phyloP scores from a whole-genome alignment of 2,888 invertebrate genomes.

The Dicycla oo region DNA sequence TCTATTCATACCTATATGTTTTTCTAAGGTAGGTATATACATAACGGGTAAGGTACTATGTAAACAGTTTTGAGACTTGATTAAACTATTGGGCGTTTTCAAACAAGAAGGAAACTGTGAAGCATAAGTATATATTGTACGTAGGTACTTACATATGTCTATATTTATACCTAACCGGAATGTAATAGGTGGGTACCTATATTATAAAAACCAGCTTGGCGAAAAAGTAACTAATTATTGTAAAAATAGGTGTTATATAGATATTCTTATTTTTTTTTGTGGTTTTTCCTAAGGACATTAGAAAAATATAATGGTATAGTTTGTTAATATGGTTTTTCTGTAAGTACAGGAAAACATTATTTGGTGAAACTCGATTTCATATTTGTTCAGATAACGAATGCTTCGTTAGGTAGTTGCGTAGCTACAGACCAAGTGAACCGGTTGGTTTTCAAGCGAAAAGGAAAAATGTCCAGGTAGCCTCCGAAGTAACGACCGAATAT shows the following conservation, averaged over 20 bases:
- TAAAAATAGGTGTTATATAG: not conserved
- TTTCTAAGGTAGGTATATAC: not conserved
- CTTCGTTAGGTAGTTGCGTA: conserved; percentile 10
- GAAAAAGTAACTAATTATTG: not conserved
- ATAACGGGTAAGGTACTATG: not conserved
- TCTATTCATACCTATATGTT: not conserved
- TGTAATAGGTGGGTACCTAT: not conserved
- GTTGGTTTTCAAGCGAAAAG: not conserved
- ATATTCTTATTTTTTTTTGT: too few relatives aligned
- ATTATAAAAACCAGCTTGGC: not conserved
- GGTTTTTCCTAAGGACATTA: not conserved
- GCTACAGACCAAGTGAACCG: conserved; percentile 14
- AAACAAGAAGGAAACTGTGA: not conserved
- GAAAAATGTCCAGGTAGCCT: not conserved
- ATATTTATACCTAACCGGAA: not conserved
- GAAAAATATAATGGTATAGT: not conserved
- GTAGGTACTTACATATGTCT: not conserved
- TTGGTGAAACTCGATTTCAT: not conserved
- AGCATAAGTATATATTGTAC: not conserved
- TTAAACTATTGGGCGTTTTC: not conserved
- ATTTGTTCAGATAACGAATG: conserved; percentile 2
- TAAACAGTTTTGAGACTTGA: not conserved
- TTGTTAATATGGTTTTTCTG: not conserved
- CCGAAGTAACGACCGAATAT: conserved; percentile 1
- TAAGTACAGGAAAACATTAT: not conserved